A percentile compares a stretch with the other conserved stretches of the same genome.
Evolutionary conservation across 1,140 invertebrate species (phyloP).

Genomic region (Cydia splendana): DNA sequence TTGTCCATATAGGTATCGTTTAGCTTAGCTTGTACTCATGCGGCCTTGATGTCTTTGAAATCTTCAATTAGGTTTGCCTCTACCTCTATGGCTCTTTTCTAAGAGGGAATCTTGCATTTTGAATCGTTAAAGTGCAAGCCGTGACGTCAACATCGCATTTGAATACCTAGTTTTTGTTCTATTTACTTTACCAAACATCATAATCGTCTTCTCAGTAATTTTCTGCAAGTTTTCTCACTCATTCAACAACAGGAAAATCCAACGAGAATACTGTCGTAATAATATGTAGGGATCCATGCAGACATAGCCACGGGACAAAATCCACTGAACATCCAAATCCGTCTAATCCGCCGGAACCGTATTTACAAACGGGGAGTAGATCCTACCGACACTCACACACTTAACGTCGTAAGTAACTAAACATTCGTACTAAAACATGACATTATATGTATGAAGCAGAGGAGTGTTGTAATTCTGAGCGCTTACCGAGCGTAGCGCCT

Average conservation of each 20-base stretch:
- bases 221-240: no score
- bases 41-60: neutral
- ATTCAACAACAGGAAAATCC: no score
- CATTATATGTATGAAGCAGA: neutral
- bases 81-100: neutral
- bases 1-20: neutral
- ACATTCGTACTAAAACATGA: neutral
- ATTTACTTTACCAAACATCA: no score
- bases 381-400: neutral
- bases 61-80: neutral
- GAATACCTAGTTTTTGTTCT: no score
- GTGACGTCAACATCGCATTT: no score
- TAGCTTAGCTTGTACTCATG: neutral
- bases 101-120: no score
- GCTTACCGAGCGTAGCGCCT: neutral
- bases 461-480: neutral
- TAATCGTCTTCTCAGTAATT: no score
- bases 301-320: constrained; percentile 10
- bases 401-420: neutral
- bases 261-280: no score
- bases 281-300: neutral
- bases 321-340: constrained; percentile 6
- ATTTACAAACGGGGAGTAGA: constrained; percentile 10
- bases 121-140: no score
- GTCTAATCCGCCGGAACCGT: neutral